Base-by-base conservation (phyloP, 1,140 invertebrate species). In the Sycophila sp. region DNA sequence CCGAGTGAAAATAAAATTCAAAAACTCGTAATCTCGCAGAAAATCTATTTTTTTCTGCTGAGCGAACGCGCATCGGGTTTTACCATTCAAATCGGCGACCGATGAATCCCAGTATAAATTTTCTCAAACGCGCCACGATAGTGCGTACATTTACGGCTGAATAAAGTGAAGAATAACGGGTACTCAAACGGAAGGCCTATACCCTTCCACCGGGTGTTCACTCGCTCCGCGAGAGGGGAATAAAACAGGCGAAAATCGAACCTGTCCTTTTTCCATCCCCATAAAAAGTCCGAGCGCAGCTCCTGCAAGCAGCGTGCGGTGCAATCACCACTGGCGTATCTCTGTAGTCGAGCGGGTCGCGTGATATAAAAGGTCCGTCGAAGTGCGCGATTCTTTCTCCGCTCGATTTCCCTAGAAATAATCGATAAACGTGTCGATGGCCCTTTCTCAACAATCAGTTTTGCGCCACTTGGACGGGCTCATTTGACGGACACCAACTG, bases 401-500 rank as follows among this genome's bases (percentile, higher is more conserved):
- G 13, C 17, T 15, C 19, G 63, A 55, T 67, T 67, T 58, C 65
- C n/a, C 40, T 13, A 58, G 65, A 68, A 68, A 59, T 59, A 55
- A 68, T 68, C 65, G 49, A 68, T 68, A 68, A 68, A 68, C 7
- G 40, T 47, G n/a, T 26, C 51, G 36, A 42, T 42, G 63, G 30
- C 15, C 49, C 45, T 19, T n/a, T n/a, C n/a, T n/a, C n/a, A n/a
- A n/a, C n/a, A n/a, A n/a, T n/a, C n/a, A n/a, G n/a, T n/a, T n/a
- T n/a, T n/a, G n/a, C n/a, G n/a, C n/a, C n/a, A n/a, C n/a, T n/a
- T n/a, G n/a, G n/a, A n/a, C n/a, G n/a, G n/a, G n/a, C n/a, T n/a
- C n/a, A n/a, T n/a, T n/a, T n/a, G n/a, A n/a, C n/a, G n/a, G n/a
- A n/a, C n/a, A n/a, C n/a, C n/a, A n/a, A n/a, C n/a, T n/a, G n/a